Evolutionary conservation across 2,797 vertebrate species (phyloP).

Genomic region (Tiaroga cobitis): DNA sequence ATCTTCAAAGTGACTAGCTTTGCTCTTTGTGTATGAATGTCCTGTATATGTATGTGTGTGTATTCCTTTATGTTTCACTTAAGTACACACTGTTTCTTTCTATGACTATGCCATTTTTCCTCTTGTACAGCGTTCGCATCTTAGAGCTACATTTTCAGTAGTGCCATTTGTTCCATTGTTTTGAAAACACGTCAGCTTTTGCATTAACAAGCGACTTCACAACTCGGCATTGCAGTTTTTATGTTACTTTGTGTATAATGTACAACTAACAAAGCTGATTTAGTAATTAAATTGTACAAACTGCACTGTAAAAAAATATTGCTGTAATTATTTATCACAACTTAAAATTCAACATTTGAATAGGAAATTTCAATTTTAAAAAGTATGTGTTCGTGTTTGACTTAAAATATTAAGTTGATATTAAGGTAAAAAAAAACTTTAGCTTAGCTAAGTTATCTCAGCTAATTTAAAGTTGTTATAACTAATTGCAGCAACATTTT

Average conservation of each 20-base stretch:
- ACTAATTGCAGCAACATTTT: no score
- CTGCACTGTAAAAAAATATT: no score
- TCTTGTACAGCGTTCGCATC: background rate
- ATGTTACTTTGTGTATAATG: background rate
- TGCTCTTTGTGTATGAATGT: background rate
- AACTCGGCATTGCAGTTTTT: background rate
- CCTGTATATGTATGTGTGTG: background rate
- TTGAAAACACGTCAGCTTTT: background rate
- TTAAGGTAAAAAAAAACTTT: no score
- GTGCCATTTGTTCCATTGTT: background rate
- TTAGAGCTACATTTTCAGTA: background rate
- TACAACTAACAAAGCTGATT: background rate
- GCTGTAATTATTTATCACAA: no score
- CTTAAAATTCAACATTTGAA: no score
- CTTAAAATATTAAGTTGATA: no score
- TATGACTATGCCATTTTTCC: background rate
- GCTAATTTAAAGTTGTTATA: no score
- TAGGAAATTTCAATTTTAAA: no score
- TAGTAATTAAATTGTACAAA: background rate
- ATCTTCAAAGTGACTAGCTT: slow-evolving; percentile 29
- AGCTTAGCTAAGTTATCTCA: no score
- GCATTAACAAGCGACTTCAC: background rate
- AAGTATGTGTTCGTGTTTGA: no score
- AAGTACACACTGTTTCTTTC: background rate
- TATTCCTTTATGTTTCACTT: slow-evolving; percentile 4